Percentiles rank a stretch among this genome's conserved stretches.
Conservation (phyloP, 2,113 vertebrate genomes). For the Onychorhynchus coronatus region DNA sequence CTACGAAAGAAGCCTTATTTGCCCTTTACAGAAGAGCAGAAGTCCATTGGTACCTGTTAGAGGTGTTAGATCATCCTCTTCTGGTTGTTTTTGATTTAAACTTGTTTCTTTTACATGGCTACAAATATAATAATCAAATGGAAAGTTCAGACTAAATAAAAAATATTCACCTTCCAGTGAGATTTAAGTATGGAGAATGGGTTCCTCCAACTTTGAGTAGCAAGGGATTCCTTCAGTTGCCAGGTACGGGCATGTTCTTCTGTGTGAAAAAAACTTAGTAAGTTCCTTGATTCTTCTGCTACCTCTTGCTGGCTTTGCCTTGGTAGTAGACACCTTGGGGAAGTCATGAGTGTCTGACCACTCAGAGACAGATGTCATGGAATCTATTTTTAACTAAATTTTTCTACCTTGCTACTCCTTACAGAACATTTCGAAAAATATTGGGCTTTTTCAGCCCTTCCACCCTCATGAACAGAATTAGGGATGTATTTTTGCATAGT, state of each 20-base stretch:
- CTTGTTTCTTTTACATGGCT: neutral
- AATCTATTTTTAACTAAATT: neutral
- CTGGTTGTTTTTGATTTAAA: neutral
- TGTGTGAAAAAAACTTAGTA: neutral
- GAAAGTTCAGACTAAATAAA: neutral
- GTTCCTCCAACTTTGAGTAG: neutral
- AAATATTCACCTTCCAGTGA: neutral
- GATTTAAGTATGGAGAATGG: neutral
- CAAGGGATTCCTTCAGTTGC: neutral
- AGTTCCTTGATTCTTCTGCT: neutral
- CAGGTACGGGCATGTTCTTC: neutral
- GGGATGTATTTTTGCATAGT: neutral
- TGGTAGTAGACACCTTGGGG: neutral
- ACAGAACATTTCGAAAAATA: neutral
- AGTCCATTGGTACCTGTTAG: neutral
- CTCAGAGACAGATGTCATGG: neutral
- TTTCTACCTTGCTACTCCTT: neutral
- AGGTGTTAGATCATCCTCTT: neutral
- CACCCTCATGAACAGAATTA: neutral
- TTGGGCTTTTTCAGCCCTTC: neutral
- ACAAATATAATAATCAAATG: neutral
- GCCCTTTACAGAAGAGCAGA: neutral
- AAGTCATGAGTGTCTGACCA: neutral
- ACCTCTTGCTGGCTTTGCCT: neutral
- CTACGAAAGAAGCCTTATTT: neutral